These are phyloP conservation scores for Drosophila paramelanica DNA, from an alignment of 2,888 invertebrate genomes.

Conservation along the genomic window DNA sequence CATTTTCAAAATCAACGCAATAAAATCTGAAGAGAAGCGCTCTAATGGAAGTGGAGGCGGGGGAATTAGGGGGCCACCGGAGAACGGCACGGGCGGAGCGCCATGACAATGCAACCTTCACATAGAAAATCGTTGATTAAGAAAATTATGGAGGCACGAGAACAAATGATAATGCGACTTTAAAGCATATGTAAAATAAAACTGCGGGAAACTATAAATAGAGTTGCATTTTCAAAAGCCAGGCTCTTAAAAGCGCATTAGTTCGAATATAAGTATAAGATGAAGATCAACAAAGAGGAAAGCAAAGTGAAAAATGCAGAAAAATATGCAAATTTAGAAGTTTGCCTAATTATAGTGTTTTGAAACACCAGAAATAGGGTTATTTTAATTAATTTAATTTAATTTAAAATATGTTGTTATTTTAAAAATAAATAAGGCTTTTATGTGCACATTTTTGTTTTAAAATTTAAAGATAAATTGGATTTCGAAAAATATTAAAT, in stretches of 20 bases:
- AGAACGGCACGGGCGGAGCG: neutral
- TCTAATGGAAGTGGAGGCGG: too few species aligned
- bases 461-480: too few species aligned
- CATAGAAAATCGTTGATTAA: slow-evolving; percentile 84
- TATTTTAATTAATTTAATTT: too few species aligned
- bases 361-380: too few species aligned
- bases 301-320: neutral
- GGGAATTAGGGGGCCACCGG: neutral
- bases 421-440: too few species aligned
- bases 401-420: too few species aligned
- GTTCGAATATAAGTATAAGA: neutral
- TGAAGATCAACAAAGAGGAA: neutral
- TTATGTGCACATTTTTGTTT: too few species aligned
- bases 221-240: neutral
- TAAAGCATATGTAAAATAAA: slow-evolving; percentile 5
- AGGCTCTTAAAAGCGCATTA: neutral
- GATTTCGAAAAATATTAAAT: too few species aligned
- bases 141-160: slow-evolving; percentile 77
- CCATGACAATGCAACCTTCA: slow-evolving; percentile 82
- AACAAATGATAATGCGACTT: slow-evolving; percentile 7
- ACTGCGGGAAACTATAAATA: neutral
- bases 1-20: slow-evolving; percentile 68
- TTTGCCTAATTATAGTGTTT: neutral
- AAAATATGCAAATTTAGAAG: neutral
- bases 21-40: slow-evolving; percentile 29